Base-by-base conservation (phyloP, 2,113 vertebrate genomes). In the Dipodomys spectabilis region DNA sequence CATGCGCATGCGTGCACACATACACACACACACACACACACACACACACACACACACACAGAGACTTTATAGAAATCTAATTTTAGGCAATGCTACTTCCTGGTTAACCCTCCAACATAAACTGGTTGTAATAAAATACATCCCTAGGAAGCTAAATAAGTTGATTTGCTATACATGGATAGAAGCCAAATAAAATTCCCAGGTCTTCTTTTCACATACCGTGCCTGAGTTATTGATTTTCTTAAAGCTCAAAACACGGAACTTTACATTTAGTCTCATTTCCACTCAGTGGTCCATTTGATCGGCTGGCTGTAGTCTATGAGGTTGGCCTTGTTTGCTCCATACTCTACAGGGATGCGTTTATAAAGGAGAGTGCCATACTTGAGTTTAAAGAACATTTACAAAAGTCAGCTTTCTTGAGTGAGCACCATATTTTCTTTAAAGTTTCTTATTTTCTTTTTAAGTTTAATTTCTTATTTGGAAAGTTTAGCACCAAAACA, bases 111-210 rank as follows among this genome's bases (percentile, higher is more conserved):
- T 87, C 95, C 78, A 82, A 90, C 71, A 83, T 95, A 96, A 95
- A 87, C 87, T 57, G 62, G 69, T 82, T 95, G 53, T 57, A 57
- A 28, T 92, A 82, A 96, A 94, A 90, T 90, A 65, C 83, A 75
- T 86, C 69, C 60, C 27, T 72, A 75, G 74, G 85, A 95, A 94
- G 65, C 28, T 74, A 82, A 86, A 44, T 81, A 74, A 82, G 82
- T 94, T 90, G 81, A 86, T 87, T 93, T 95, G 60, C 92, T 92
- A 2, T 88, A 82, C 60, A 12, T 96, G 96, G 90, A 71, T 6
- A 23, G 71, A 94, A 89, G 93, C 94, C 96, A 97, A 90, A 72
- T 74, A 82, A 94, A 96, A 89, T 64, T 87, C 87, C 30, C 30
- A 45, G 91, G 19, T 94, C 74, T 84, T 94, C 96, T 93, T 94